Evolutionary conservation across 2,888 invertebrate genomes (phyloP), one percentile per base, ranked within the genome.

Genomic region (Orgyia antiqua): DNA sequence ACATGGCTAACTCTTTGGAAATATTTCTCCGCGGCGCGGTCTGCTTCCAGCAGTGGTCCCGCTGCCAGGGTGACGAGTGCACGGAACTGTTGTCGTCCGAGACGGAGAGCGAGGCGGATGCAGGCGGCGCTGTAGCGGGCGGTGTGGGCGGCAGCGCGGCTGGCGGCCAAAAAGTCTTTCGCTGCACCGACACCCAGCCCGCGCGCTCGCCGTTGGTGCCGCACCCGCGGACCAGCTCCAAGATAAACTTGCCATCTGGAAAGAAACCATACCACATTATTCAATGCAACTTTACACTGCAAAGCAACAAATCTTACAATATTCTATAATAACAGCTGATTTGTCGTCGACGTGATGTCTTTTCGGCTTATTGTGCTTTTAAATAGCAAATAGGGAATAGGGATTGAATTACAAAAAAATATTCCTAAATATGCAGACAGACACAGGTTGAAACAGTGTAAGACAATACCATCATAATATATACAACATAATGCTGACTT

Each of bases 61-160:
- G 90, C 80, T 94, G 94, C 94, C 95, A 95, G 41, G 95, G 95
- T 62, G 95, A 95, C 51, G 95, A 95, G 75, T 95, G 94, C 68
- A 95, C 90, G 48, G 95, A 95, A 67, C 94, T 94, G 84, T 94
- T 95, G 80, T 95, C 95, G 87, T 95, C 95, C 62, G 95, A 94
- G 80, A 93, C 94, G 83, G 94, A 94, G 72, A 95, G 91, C 52
- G 94, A 93, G 63, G 93, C 91, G 58, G 92, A 92, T 72, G 92
- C 92, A 45, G 62, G 55, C 39, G 89, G 90, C 45, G 92, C 90
- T 77, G 66, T 60, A 47, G 73, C 66, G 42, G 77, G 71, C 48
- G 78, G 71, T 49, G 73, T 70, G 56, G 66, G 80, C 71, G 77
- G 90, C 77, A 75, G 91, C 54, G 92, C 92, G 55, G 93, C 92